These are phyloP conservation scores for Chalcis sispes DNA, from an alignment of 2,888 invertebrate species.

Conservation along the genomic window DNA sequence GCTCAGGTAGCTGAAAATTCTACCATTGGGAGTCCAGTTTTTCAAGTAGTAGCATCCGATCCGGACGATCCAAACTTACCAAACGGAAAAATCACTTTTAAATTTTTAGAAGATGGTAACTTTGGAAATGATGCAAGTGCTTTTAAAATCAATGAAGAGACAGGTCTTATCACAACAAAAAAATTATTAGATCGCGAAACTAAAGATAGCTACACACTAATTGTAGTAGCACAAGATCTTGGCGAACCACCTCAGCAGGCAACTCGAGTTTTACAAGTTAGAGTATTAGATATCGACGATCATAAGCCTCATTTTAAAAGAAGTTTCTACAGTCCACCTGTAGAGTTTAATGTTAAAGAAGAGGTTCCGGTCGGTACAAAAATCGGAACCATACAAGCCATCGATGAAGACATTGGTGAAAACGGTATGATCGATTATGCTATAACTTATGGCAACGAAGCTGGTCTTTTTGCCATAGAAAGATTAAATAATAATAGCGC, in stretches of 20 bases:
- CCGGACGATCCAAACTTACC: slow-evolving; percentile 87
- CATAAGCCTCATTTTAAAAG: slow-evolving; percentile 85
- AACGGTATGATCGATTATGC: slow-evolving; percentile 87
- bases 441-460: slow-evolving; percentile 86
- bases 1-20: slow-evolving; percentile 86
- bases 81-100: slow-evolving; percentile 84
- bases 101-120: slow-evolving; percentile 83
- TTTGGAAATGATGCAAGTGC: slow-evolving; percentile 73
- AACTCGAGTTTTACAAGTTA: slow-evolving; percentile 83
- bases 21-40: slow-evolving; percentile 84
- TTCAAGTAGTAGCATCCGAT: slow-evolving; percentile 86
- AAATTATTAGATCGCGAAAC: slow-evolving; percentile 85
- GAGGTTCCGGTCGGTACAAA: slow-evolving; percentile 82
- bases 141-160: slow-evolving; percentile 75
- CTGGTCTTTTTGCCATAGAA: slow-evolving; percentile 80
- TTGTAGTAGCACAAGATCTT: slow-evolving; percentile 86
- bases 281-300: slow-evolving; percentile 86
- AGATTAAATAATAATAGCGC: slow-evolving; percentile 82
- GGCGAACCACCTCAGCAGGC: slow-evolving; percentile 87
- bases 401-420: slow-evolving; percentile 86
- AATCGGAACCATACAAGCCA: slow-evolving; percentile 83
- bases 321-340: slow-evolving; percentile 81
- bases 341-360: slow-evolving; percentile 81
- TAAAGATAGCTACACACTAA: slow-evolving; percentile 85
- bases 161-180: slow-evolving; percentile 85